Conservation (phyloP, 2,113 vertebrate species). For the Sapajus apella region DNA sequence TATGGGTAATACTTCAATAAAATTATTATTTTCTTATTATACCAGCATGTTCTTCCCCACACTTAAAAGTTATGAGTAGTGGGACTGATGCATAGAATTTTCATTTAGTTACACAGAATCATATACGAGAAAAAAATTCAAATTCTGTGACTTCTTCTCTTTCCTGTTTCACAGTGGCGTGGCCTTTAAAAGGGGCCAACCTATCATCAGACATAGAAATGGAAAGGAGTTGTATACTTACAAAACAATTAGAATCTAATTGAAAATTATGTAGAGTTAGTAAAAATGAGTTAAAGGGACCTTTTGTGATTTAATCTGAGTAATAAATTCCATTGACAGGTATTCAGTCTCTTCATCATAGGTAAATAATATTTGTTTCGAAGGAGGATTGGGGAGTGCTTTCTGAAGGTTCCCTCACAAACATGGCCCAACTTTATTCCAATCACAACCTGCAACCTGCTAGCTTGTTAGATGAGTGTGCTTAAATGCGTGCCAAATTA, state of each 20-base stretch:
- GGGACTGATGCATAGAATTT: not conserved
- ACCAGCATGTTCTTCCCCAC: not conserved
- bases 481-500: not conserved
- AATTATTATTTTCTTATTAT: not conserved
- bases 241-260: not conserved
- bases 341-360: not conserved
- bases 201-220: not conserved
- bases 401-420: not conserved
- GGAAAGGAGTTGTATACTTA: not conserved
- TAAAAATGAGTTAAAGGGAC: not conserved
- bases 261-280: not conserved
- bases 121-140: not conserved
- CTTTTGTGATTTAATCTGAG: constrained; percentile 15
- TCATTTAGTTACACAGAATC: not conserved
- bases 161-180: not conserved
- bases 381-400: not conserved
- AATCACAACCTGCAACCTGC: not conserved
- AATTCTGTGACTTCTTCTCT: not conserved
- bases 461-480: not conserved
- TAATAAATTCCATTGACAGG: not conserved
- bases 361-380: not conserved
- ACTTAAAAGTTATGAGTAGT: not conserved
- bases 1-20: not conserved
- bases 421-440: not conserved
- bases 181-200: not conserved